Conservation (phyloP, 2,113 vertebrate genomes). For the Orycteropus afer region DNA sequence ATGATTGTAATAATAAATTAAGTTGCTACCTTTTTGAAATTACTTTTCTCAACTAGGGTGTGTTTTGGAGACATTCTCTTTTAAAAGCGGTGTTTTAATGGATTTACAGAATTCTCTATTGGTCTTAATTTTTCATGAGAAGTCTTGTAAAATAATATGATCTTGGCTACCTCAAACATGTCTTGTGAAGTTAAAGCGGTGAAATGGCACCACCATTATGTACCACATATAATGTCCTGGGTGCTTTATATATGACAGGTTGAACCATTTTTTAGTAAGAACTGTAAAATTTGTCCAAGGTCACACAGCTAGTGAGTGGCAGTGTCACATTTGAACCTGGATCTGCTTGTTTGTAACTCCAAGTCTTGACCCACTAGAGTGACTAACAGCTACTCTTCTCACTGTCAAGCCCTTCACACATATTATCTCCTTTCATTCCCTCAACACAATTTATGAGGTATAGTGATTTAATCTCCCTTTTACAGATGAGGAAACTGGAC, state of each 20-base stretch:
- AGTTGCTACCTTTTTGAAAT: not conserved
- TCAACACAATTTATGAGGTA: not conserved
- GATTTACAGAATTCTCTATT: not conserved
- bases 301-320: accelerated
- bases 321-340: accelerated
- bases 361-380: not conserved
- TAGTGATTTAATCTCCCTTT: not conserved
- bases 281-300: not conserved
- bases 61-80: not conserved
- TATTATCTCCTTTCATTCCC: accelerated
- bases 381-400: not conserved
- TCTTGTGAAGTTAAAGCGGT: accelerated
- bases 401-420: accelerated
- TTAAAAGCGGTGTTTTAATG: not conserved
- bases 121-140: not conserved
- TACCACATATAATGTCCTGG: not conserved
- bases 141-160: not conserved
- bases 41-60: not conserved
- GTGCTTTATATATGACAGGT: accelerated
- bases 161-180: not conserved
- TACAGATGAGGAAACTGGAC: not conserved
- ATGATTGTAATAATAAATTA: not conserved
- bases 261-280: too few relatives aligned
- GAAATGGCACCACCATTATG: not conserved
- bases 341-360: too few relatives aligned